Base-by-base conservation (phyloP, 2,888 invertebrate species). In the Hoplodrina ambigua region DNA sequence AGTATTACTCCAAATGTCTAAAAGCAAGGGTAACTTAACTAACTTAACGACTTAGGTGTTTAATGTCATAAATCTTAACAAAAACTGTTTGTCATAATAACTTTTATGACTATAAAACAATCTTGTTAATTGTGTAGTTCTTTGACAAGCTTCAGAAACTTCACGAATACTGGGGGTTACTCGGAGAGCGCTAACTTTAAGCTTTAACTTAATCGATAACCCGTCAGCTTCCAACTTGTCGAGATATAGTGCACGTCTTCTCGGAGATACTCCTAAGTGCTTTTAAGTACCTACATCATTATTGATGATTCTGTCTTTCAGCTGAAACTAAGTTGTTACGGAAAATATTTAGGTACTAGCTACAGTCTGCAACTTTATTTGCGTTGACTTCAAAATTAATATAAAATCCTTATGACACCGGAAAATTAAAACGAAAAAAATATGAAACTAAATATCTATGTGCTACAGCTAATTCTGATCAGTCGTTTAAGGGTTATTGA, bases 141-240 rank as follows among this genome's bases (percentile, higher is more conserved):
- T 15, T 17, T 6, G 50, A n/a, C 50, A 33, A 55, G 8, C 1
- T 52, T 49, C n/a, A 53, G 17, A 41, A 58, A 53, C 10, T 56
- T 44, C 33, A 54, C 46, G 11, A 17, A 49, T 33, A 55, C 55
- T 33, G 17, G 4, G 17, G 17, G 46, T 17, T 17, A 46, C 46
- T 17, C 17, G 46, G 15, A 46, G 17, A 50, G 33, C 20, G 49
- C 50, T 64, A 73, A 44, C 55, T 56, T 50, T 50, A 54, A 30
- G 55, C 33, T n/a, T 33, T 46, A 73, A 66, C 13, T 15, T 20
- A 72, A 58, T 75, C 75, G 75, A 59, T 67, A 52, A 25, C 25
- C 17, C 8, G 15, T 17, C 44, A 37, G 50, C 46, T 49, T 44
- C 15, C 33, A 59, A 50, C 69, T 56, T 44, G 53, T 52, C 55